A percentile compares a stretch with the other conserved stretches of the same genome.
These are phyloP conservation scores for Beaufortia kweichowensis DNA, from an alignment of 2,113 vertebrate species.

Conservation along the genomic window DNA sequence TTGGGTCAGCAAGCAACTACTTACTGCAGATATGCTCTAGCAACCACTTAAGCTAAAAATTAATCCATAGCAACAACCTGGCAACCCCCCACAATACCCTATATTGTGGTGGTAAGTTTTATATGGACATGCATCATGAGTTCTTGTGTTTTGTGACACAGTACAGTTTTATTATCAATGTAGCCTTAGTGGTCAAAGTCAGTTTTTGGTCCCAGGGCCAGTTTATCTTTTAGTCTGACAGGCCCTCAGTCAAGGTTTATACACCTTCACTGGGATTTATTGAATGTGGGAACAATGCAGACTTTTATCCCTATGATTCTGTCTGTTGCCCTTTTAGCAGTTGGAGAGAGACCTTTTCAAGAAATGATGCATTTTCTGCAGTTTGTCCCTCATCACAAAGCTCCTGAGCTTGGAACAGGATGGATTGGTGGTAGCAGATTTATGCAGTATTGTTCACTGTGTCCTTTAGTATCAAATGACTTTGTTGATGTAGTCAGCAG, in stretches of 20 bases:
- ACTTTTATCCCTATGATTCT: too few species aligned
- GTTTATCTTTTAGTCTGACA: not conserved
- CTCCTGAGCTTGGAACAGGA: not conserved
- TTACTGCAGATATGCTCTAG: too few species aligned
- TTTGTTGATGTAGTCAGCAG: slow-evolving; percentile 32
- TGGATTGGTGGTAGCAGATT: slow-evolving; percentile 9
- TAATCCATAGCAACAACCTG: too few species aligned
- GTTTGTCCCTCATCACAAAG: not conserved
- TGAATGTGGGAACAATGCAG: not conserved
- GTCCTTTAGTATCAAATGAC: slow-evolving; percentile 51
- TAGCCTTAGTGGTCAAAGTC: too few species aligned
- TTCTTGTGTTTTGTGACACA: too few species aligned
- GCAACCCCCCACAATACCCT: too few species aligned
- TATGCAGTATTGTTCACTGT: slow-evolving; percentile 19
- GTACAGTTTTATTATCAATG: too few species aligned
- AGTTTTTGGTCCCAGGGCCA: too few species aligned
- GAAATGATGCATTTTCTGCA: not conserved
- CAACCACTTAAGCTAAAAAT: too few species aligned
- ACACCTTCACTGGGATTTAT: not conserved
- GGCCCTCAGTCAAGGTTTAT: not conserved
- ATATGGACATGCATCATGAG: too few species aligned
- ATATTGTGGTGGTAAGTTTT: too few species aligned
- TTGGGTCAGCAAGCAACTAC: too few species aligned
- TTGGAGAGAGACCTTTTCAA: not conserved
- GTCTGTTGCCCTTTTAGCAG: not conserved